Evolutionary conservation across 2,113 vertebrate species (phyloP).

Genomic region (Gambusia holbrooki): DNA sequence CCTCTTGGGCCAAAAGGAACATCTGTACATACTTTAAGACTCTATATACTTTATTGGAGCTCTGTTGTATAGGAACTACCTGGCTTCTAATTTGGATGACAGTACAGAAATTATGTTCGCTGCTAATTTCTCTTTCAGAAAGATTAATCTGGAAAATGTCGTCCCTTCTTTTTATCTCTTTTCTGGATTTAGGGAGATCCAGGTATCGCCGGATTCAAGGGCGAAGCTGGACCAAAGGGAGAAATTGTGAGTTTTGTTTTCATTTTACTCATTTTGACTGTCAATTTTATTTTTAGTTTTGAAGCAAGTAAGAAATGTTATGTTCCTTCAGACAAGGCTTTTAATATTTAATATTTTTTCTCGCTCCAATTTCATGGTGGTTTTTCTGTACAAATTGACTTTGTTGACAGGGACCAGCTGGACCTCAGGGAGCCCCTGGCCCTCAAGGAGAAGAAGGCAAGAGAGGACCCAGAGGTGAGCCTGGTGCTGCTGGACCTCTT

Average conservation of each 20-base stretch:
- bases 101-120: neutral
- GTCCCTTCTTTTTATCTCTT: neutral
- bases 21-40: constrained; percentile 58
- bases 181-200: constrained; percentile 86
- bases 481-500: constrained; percentile 87
- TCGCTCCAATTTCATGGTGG: neutral
- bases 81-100: neutral
- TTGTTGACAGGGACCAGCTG: constrained; percentile 83
- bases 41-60: neutral
- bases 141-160: neutral
- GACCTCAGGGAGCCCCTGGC: constrained; percentile 87
- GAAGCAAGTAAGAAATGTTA: neutral
- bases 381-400: neutral
- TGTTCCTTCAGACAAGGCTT: neutral
- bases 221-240: constrained; percentile 93
- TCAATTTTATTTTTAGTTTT: neutral
- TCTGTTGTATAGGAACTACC: neutral
- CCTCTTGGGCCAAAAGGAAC: constrained; percentile 92
- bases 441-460: constrained; percentile 94
- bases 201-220: constrained; percentile 92
- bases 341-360: neutral
- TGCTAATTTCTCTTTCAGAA: neutral
- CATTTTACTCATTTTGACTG: neutral
- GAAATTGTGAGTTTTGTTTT: constrained; percentile 85
- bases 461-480: constrained; percentile 90